Evolutionary conservation across 2,113 vertebrate genomes (phyloP), one percentile per base, ranked within the genome.

Genomic region (Tor tambroides): DNA sequence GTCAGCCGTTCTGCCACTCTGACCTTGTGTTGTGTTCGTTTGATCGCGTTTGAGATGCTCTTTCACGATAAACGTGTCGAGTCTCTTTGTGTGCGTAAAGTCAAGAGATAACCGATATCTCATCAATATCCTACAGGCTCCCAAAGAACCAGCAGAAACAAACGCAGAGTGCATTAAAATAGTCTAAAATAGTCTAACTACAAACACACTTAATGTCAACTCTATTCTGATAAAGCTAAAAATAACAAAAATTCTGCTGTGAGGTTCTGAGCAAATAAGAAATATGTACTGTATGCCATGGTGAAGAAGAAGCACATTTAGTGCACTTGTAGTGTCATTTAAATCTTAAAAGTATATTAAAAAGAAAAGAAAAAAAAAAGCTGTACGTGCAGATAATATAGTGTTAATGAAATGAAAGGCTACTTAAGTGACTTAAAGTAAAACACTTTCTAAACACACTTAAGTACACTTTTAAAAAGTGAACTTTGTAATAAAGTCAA

Each of bases 61-160:
- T 78, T 49, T 78, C 75, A 30, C 46, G 5, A 30, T 54, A 54
- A 54, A 71, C 4, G 32, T 10, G 32, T 71, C 4, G 8, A 35
- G 32, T 5, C 32, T 71, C 26, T 69, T 19, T 19, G 65, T 69
- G 65, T 19, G 30, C 21, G 32, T 38, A 21, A 38, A 35, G 30
- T 21, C 17, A 1, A 71, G 32, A 71, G 75, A 78, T 17, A 78
- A 54, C 46, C 5, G 75, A 77, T 32, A 32, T 28, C 12, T 41
- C 69, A 41, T 61, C 83, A 74, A 75, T 72, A 74, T 38, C 51
- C 65, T 69, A 32, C 65, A 32, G 65, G 14, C 65, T 32, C 30
- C 35, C 15, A 69, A 19, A 54, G 17, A 54, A 19, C 30, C 65
- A 19, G 30, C 67, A 71, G 6, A 71, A 35, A 35, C 30, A 38